These are phyloP conservation scores for Acanthaster planci DNA, from an alignment of 35 echinoderm and acorn worm genomes.

Conservation along the genomic window DNA sequence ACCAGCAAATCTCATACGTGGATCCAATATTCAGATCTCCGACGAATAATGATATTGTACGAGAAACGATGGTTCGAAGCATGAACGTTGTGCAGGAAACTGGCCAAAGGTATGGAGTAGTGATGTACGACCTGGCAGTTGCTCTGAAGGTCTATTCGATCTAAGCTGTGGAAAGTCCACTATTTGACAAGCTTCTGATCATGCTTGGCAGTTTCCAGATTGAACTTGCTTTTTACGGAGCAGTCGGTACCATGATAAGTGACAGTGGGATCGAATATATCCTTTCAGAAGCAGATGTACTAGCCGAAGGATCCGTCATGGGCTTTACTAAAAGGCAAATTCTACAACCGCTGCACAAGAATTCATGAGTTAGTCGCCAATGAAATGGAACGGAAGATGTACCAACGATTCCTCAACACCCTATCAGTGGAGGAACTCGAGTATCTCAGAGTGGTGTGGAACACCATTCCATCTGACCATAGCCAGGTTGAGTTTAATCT, in stretches of 20 bases:
- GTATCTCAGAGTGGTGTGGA: too few relatives aligned
- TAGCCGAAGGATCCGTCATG: constrained; percentile 68
- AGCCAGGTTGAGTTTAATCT: too few relatives aligned
- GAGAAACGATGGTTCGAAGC: constrained; percentile 39
- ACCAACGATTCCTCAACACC: constrained; percentile 10
- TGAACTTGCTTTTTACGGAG: constrained; percentile 59
- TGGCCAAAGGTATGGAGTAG: constrained; percentile 49
- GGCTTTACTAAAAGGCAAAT: constrained; percentile 53
- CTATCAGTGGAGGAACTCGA: constrained; percentile 45
- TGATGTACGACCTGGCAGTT: constrained; percentile 44
- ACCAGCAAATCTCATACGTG: too few relatives aligned
- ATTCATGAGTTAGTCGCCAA: constrained; percentile 61
- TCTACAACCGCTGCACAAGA: constrained; percentile 83
- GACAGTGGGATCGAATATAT: constrained; percentile 67
- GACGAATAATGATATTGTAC: too few relatives aligned
- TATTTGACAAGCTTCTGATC: constrained; percentile 52
- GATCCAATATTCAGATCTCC: too few relatives aligned
- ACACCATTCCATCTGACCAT: constrained; percentile 28
- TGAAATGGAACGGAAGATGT: constrained; percentile 67
- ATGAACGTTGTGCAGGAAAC: constrained; percentile 57
- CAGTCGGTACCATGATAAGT: constrained; percentile 66
- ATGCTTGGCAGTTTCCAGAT: constrained; percentile 74
- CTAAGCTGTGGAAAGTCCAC: neutral
- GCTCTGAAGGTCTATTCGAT: constrained; percentile 68
- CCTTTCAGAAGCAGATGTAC: constrained; percentile 53